Percentiles rank a stretch among this genome's conserved stretches.
Evolutionary conservation across 2,113 vertebrate genomes (phyloP).

Genomic region (Atrichornis clamosus): DNA sequence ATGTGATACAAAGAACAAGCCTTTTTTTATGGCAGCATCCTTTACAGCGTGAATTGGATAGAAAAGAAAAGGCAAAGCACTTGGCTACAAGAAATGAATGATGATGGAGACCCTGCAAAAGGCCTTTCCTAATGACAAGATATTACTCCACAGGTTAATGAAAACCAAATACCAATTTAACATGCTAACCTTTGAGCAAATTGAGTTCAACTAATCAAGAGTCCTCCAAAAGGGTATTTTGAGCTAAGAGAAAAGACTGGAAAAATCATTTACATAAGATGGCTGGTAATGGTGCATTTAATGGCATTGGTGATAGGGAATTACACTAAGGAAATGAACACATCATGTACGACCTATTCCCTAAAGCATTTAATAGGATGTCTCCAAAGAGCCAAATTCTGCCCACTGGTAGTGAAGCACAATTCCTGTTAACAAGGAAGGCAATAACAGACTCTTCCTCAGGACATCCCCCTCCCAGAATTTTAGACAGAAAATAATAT

Average conservation of each 20-base stretch:
- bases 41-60: neutral
- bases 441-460: neutral
- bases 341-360: neutral
- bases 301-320: slow-evolving; percentile 24
- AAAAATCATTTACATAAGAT: slow-evolving; percentile 60
- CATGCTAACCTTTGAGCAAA: slow-evolving; percentile 68
- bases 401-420: neutral
- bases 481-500: neutral
- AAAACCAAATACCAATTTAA: slow-evolving; percentile 73
- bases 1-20: neutral
- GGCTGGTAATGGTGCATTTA: slow-evolving; percentile 55
- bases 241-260: slow-evolving; percentile 46
- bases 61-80: neutral
- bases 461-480: neutral
- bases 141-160: slow-evolving; percentile 68
- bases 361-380: neutral
- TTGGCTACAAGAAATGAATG: slow-evolving; percentile 56
- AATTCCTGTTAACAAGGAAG: neutral
- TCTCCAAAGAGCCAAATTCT: neutral
- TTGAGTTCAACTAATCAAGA: slow-evolving; percentile 71
- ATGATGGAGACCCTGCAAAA: slow-evolving; percentile 40
- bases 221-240: slow-evolving; percentile 62
- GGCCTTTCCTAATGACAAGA: slow-evolving; percentile 60
- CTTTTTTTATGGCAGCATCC: neutral
- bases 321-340: slow-evolving; percentile 20